A percentile compares a stretch with the other conserved stretches of the same genome.
Conservation (phyloP, 2,113 vertebrate species). For the Isurus oxyrinchus region DNA sequence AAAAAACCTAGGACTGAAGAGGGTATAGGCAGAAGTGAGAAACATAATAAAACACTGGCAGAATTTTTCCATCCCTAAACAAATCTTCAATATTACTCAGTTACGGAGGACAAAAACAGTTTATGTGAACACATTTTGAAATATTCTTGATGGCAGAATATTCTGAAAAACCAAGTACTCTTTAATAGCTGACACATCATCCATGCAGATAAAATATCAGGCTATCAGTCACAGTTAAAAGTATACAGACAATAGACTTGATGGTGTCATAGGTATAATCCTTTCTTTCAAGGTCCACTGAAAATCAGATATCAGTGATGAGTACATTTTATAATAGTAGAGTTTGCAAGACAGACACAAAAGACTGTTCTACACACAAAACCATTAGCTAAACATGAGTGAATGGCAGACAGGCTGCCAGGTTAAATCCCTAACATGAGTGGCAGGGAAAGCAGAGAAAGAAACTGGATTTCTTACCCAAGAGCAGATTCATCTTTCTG, state of each 20-base stretch:
- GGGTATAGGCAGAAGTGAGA: not conserved
- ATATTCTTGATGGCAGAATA: not conserved
- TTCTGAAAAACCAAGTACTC: not conserved
- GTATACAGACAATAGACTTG: not conserved
- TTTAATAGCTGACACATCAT: constrained; percentile 9
- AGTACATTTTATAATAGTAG: not conserved
- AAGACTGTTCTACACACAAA: not conserved
- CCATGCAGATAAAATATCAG: not conserved
- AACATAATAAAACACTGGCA: not conserved
- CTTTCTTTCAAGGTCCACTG: not conserved
- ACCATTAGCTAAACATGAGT: not conserved
- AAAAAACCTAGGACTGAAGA: not conserved
- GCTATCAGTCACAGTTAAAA: not conserved
- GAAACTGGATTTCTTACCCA: constrained; percentile 62
- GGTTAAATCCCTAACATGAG: not conserved
- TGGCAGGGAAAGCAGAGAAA: no score
- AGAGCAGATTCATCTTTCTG: constrained; percentile 83
- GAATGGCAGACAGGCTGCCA: not conserved
- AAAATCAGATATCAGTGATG: not conserved
- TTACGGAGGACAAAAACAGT: not conserved
- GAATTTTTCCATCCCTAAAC: not conserved
- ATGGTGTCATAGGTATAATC: not conserved
- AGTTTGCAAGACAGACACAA: not conserved
- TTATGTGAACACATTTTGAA: not conserved
- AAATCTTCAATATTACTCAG: not conserved